Percentiles rank a stretch among this genome's conserved stretches.
phyloP scores from a whole-genome alignment of 23 tunicate species.

The Oikopleura vanhoeffeni region DNA sequence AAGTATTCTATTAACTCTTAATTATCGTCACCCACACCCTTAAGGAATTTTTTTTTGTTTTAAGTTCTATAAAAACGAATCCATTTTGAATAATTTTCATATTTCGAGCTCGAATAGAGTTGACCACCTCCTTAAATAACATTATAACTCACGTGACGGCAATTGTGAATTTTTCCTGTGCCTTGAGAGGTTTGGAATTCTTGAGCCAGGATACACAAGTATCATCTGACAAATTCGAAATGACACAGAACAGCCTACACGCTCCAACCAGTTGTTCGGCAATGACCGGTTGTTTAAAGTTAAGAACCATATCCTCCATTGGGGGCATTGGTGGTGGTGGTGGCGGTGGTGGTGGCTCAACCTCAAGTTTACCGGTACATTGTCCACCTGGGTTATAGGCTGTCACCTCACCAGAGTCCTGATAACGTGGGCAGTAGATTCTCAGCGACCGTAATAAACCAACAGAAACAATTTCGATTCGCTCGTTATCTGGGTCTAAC shows the following conservation, averaged over 20 bases:
- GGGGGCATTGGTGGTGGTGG: conserved; percentile 2
- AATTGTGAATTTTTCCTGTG: conserved; percentile 24
- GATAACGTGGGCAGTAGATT: background rate
- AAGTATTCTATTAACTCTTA: too few relatives aligned
- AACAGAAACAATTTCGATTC: conserved; percentile 40
- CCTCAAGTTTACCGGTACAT: background rate
- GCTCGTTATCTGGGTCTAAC: conserved; percentile 45
- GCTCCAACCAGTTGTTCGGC: conserved; percentile 50
- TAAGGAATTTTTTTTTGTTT: background rate
- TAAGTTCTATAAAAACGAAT: background rate
- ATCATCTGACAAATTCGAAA: conserved; percentile 35
- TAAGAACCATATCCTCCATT: conserved; percentile 32
- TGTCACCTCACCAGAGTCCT: background rate
- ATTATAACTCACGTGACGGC: background rate
- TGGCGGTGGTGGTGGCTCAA: background rate
- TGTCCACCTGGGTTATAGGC: background rate
- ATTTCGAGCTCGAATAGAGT: too few relatives aligned
- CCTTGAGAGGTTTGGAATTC: conserved; percentile 23
- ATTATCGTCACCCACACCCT: too few relatives aligned
- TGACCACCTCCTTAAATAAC: too few relatives aligned
- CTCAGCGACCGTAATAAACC: conserved; percentile 32
- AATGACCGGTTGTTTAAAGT: conserved; percentile 64
- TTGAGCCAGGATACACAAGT: conserved; percentile 53
- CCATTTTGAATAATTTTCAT: background rate
- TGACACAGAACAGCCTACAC: conserved; percentile 52